Evolutionary conservation across 2,113 vertebrate species (phyloP).

Genomic region (Hemiscyllium ocellatum): DNA sequence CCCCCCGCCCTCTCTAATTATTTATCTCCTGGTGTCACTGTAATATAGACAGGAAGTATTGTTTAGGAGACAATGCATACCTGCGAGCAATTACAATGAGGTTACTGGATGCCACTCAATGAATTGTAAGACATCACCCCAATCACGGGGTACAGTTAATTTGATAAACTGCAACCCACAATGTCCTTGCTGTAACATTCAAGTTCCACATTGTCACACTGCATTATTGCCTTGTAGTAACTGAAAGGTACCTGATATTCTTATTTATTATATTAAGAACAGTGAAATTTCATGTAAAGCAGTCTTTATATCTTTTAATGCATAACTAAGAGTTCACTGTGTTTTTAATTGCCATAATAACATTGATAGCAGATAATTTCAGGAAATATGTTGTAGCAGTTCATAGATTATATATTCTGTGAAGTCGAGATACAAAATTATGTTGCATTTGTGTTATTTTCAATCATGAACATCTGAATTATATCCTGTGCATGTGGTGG

Average conservation of each 20-base stretch:
- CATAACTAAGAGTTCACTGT: not conserved
- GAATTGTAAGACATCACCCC: not conserved
- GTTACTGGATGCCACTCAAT: not conserved
- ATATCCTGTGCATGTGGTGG: not conserved
- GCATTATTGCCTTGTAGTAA: not conserved
- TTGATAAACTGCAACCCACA: not conserved
- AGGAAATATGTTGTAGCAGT: not conserved
- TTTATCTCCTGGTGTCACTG: not conserved
- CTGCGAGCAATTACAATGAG: not conserved
- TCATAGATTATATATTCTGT: not conserved
- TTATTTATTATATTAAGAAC: not conserved
- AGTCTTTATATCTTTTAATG: not conserved
- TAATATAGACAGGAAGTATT: not conserved
- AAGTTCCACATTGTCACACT: not conserved
- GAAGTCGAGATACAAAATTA: not conserved
- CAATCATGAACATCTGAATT: not conserved
- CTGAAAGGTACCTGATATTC: not conserved
- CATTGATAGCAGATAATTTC: not conserved
- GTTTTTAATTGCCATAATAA: constrained; percentile 13
- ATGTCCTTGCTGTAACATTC: not conserved
- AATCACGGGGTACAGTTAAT: constrained; percentile 5
- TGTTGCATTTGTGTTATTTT: not conserved
- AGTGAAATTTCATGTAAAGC: not conserved
- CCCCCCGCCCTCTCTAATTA: not conserved
- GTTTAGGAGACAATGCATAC: not conserved